Evolutionary conservation across 2,888 invertebrate genomes (phyloP).

Genomic region (Incurvaria masculella): DNA sequence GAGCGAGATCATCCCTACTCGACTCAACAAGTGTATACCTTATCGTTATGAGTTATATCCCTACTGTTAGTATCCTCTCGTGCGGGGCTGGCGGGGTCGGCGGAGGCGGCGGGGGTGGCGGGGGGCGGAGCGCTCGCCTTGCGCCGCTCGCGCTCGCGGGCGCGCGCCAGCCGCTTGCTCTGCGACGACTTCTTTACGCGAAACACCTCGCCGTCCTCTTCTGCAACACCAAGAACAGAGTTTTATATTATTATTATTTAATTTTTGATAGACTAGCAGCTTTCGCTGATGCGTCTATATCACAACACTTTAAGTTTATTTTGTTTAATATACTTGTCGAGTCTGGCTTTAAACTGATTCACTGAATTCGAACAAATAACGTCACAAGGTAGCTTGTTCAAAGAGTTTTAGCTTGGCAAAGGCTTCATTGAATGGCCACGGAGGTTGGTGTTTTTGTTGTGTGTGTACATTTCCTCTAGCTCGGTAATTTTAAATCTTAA

Average conservation of each 20-base stretch:
- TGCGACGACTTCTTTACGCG: constrained; percentile 95
- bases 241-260: no score
- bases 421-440: no score
- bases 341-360: no score
- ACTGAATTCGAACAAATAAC: no score
- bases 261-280: no score
- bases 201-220: constrained; percentile 84
- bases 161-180: constrained; percentile 84
- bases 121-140: constrained; percentile 24
- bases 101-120: constrained; percentile 20
- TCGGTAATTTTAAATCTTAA: background rate
- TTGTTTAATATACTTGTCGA: constrained; percentile 7
- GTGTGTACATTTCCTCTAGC: no score
- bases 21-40: constrained; percentile 10
- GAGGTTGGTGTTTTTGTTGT: no score
- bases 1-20: background rate
- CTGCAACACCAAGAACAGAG: no score
- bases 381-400: no score
- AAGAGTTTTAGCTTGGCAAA: background rate
- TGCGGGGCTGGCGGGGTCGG: background rate
- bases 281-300: no score
- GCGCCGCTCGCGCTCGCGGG: constrained; percentile 70
- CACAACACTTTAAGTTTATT: no score
- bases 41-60: constrained; percentile 16
- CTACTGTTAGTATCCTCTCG: constrained; percentile 12